Evolutionary conservation across 2,113 vertebrate species (phyloP).

Genomic region (Varanus komodoensis): DNA sequence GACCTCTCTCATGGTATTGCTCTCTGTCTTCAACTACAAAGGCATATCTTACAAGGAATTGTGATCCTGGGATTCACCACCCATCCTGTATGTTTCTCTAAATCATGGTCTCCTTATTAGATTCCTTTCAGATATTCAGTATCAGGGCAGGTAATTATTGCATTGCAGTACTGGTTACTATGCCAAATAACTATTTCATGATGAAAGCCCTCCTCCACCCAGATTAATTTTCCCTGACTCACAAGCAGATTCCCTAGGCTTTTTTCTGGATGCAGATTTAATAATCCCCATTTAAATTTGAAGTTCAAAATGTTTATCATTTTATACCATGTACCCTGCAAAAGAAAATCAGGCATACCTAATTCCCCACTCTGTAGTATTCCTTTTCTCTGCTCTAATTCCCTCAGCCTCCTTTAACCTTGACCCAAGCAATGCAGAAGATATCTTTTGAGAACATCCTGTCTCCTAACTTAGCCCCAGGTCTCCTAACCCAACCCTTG

Average conservation of each 20-base stretch:
- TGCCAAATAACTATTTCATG: background rate
- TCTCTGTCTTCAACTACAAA: background rate
- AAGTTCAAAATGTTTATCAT: background rate
- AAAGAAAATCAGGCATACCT: background rate
- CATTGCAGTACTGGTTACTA: background rate
- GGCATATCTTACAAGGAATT: background rate
- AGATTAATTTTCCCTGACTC: rapidly evolving
- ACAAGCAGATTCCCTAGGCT: background rate
- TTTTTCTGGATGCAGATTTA: background rate
- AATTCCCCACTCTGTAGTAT: background rate
- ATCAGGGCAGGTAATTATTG: background rate
- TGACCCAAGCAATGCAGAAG: background rate
- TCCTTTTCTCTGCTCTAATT: background rate
- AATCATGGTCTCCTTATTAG: background rate
- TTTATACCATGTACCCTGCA: background rate
- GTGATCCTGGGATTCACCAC: background rate
- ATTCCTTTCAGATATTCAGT: background rate
- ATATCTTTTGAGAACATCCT: background rate
- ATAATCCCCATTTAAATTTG: background rate
- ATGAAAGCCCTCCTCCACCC: background rate
- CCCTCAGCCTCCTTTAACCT: background rate
- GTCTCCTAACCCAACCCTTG: background rate
- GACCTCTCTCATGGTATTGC: background rate
- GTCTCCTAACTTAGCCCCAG: background rate
- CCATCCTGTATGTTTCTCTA: background rate